phyloP scores from a whole-genome alignment of 35 echinoderm and acorn worm species.

The Patiria miniata region DNA sequence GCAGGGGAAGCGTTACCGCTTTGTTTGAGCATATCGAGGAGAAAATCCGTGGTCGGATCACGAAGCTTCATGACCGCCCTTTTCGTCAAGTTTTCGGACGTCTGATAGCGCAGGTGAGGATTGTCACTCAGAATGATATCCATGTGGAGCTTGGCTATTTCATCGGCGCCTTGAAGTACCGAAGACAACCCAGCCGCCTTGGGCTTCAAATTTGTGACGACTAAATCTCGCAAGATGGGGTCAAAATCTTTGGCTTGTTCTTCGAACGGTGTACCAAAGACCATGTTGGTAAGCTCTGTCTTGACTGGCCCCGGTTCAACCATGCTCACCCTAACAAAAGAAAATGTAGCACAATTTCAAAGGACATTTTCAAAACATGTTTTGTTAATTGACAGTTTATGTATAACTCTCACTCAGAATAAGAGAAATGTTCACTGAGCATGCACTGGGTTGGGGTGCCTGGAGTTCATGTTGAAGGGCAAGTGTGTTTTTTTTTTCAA shows the following conservation, averaged over 20 bases:
- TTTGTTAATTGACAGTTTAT: too few species aligned
- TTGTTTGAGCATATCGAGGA: neutral
- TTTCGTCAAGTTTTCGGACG: neutral
- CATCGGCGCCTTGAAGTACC: neutral
- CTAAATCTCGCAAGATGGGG: neutral
- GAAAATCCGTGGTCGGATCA: conserved; percentile 13
- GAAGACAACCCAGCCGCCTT: neutral
- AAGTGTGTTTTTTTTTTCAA: too few species aligned
- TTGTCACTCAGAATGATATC: conserved; percentile 17
- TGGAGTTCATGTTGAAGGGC: too few species aligned
- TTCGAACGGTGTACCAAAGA: neutral
- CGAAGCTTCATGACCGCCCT: neutral
- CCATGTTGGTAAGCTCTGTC: neutral
- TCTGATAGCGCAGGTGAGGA: conserved; percentile 46
- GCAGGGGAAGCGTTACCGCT: too few species aligned
- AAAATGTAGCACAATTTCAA: neutral
- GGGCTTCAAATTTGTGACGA: neutral
- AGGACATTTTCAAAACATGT: too few species aligned
- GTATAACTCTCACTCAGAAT: too few species aligned
- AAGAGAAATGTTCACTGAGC: too few species aligned
- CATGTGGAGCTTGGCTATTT: conserved; percentile 9
- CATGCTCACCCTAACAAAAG: neutral
- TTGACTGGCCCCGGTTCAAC: conserved; percentile 38
- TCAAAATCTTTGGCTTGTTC: neutral
- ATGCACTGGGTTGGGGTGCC: too few species aligned